Evolutionary conservation across 2,888 invertebrate genomes (phyloP).

Genomic region (Habroteleia sp.): DNA sequence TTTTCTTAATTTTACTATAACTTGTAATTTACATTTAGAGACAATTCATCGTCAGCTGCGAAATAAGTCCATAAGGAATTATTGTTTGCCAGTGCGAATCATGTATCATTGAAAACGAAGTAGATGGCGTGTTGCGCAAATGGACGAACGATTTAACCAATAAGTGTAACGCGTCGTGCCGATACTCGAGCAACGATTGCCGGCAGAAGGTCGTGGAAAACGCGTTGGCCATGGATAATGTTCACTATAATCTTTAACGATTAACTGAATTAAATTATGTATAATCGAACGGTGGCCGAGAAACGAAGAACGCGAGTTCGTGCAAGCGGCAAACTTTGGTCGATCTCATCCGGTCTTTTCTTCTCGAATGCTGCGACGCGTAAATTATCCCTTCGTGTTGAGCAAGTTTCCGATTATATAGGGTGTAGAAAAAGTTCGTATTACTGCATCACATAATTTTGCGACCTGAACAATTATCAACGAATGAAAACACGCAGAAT

Average conservation of each 20-base stretch:
- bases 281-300: constrained; percentile 72
- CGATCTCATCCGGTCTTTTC: constrained; percentile 67
- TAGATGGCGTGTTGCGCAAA: constrained; percentile 73
- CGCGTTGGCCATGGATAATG: constrained; percentile 55
- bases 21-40: no score
- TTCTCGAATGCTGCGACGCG: constrained; percentile 54
- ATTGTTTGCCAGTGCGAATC: constrained; percentile 69
- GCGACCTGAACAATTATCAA: constrained; percentile 33
- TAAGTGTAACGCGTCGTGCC: constrained; percentile 64
- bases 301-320: constrained; percentile 71
- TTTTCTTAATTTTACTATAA: no score
- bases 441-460: constrained; percentile 44
- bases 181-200: constrained; percentile 29
- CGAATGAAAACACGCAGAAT: constrained; percentile 25
- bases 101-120: constrained; percentile 63
- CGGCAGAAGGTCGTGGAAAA: constrained; percentile 59
- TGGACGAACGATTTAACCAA: constrained; percentile 68
- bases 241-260: constrained; percentile 74
- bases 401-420: constrained; percentile 56
- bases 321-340: constrained; percentile 64
- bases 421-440: constrained; percentile 52
- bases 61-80: constrained; percentile 67
- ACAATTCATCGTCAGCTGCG: constrained; percentile 24
- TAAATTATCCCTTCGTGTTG: constrained; percentile 60
- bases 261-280: constrained; percentile 79